Evolutionary conservation across 1,140 invertebrate species (phyloP), one percentile per base, ranked within the genome.

Genomic region (Drosophila arawakana): DNA sequence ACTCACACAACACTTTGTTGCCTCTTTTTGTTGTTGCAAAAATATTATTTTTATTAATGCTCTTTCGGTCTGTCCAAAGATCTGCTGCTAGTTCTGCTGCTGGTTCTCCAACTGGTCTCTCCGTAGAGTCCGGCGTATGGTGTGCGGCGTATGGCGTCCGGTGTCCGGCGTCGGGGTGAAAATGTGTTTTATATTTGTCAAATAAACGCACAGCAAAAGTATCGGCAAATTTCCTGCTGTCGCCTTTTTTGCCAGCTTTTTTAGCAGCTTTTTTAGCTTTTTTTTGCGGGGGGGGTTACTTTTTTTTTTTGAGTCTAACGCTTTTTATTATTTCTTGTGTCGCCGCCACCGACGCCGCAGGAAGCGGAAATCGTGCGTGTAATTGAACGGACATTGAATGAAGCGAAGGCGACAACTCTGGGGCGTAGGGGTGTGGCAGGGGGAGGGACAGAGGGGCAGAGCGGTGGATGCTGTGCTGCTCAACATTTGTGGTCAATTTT

Each of bases 11-110:
- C 72, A 73, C 63, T 73, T 67, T 69, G 21, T 60, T 25, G 15
- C 8, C 11, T 35, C 9, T 65, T 55, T 55, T 68, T 80, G 58
- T 80, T 80, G 25, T 63, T 63, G 41, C 54, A 39, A 84, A 84
- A 84, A 84, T 84, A 84, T 84, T 84, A 85, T 84, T 84, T 84
- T 84, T 84, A 84, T 84, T 84, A 84, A 84, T 84, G 81, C 81
- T 85, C 54, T 66, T 50, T 46, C 52, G 30, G 66, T 80, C 78
- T 81, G 81, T 66, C 70, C 41, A 66, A 41, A 50, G 34, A 61
- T 60, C 62, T 54, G 50, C 50, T 50, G 57, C 60, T 65, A 10
- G 25, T 30, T 30, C 25, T 30, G 2, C 25, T 30, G 25, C 25
- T 30, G 25, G 25, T 30, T 25, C 25, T 25, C 25, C 25, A 0